These are phyloP conservation scores for Cricetomys ansorgei DNA, from an alignment of 2,113 vertebrate species.

Conservation along the genomic window DNA sequence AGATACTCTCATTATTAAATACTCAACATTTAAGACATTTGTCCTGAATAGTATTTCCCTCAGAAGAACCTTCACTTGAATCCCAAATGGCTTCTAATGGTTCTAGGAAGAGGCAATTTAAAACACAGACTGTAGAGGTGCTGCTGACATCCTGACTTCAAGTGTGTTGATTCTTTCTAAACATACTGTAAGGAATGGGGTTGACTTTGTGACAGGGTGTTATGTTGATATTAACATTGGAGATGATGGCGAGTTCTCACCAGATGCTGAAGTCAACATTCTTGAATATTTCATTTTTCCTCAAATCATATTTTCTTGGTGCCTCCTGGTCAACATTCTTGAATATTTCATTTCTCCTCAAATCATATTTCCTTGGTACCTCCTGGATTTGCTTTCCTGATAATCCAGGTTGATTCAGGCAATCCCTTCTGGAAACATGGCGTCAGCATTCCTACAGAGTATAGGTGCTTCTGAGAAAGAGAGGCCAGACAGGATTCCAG, in stretches of 20 bases:
- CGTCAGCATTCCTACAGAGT: not conserved
- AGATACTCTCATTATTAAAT: constrained; percentile 30
- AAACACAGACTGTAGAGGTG: constrained; percentile 47
- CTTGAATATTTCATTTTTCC: not conserved
- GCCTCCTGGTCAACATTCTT: not conserved
- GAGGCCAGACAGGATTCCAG: not conserved
- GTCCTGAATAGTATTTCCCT: constrained; percentile 49
- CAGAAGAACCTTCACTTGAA: constrained; percentile 37
- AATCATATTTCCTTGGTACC: constrained; percentile 54
- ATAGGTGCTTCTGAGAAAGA: not conserved
- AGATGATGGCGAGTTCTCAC: not conserved
- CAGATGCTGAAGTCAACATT: not conserved
- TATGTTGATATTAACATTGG: constrained; percentile 50
- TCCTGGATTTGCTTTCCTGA: constrained; percentile 19
- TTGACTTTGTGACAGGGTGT: not conserved
- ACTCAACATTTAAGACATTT: constrained; percentile 21
- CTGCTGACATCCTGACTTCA: not conserved
- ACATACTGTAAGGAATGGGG: constrained; percentile 31
- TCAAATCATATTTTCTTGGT: constrained; percentile 53
- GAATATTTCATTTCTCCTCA: not conserved
- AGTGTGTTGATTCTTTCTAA: not conserved
- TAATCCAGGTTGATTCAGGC: constrained; percentile 51
- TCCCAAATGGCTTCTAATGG: constrained; percentile 26
- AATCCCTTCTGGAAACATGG: constrained; percentile 1
- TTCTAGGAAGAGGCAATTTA: constrained; percentile 16